Percentiles rank a stretch among this genome's conserved stretches.
These are phyloP conservation scores for Zenarchopterus dispar DNA, from an alignment of 2,797 vertebrate genomes.

Conservation along the genomic window DNA sequence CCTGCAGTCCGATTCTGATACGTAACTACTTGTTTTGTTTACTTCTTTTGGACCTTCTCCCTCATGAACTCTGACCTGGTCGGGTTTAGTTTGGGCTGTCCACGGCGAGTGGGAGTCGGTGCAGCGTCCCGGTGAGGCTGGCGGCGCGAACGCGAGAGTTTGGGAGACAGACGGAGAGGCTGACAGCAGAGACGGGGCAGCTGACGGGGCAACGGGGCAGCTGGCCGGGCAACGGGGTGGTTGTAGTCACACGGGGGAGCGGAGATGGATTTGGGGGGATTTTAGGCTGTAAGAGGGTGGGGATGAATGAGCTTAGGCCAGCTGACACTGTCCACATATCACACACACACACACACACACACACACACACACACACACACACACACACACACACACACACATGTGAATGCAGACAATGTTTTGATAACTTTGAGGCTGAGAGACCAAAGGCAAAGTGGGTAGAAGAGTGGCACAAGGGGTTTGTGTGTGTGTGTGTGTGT, in stretches of 20 bases:
- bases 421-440: conserved; percentile 46
- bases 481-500: conserved; percentile 3
- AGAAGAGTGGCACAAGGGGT: conserved; percentile 3
- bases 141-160: conserved; percentile 11
- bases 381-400: not conserved
- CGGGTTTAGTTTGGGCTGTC: conserved; percentile 3
- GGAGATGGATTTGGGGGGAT: conserved; percentile 72
- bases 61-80: not conserved
- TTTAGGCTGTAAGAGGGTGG: conserved; percentile 59
- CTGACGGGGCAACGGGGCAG: conserved; percentile 54
- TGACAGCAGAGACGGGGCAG: conserved; percentile 67
- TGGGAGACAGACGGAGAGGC: conserved; percentile 12
- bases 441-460: not conserved
- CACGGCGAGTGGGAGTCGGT: not conserved
- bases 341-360: conserved; percentile 11
- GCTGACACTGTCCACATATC: conserved; percentile 67
- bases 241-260: conserved; percentile 58
- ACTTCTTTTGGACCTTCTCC: not conserved
- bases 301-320: conserved; percentile 67
- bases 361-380: not conserved
- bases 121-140: not conserved
- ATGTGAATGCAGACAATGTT: conserved; percentile 36
- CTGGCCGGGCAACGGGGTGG: conserved; percentile 47
- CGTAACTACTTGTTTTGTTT: not conserved
- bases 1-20: no score